Conservation (phyloP, 2,888 invertebrate genomes). For the Cosmia trapezina region DNA sequence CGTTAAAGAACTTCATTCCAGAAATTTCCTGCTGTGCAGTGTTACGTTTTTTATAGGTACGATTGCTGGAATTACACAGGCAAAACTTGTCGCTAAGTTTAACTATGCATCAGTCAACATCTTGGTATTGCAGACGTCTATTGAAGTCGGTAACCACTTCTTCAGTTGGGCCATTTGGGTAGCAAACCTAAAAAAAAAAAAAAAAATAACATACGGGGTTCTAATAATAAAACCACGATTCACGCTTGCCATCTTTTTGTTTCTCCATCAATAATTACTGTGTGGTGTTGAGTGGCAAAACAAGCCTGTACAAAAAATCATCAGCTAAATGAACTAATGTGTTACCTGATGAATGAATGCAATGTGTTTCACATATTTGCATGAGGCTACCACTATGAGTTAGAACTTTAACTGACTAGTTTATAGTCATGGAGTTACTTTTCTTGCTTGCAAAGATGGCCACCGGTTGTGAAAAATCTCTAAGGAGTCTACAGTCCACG, state of each 20-base stretch:
- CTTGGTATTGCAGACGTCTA: no score
- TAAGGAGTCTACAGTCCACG: no score
- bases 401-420: slow-evolving; percentile 20
- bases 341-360: slow-evolving; percentile 57
- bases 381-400: slow-evolving; percentile 24
- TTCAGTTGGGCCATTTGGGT: no score
- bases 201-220: no score
- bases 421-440: not conserved
- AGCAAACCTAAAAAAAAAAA: no score
- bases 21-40: no score
- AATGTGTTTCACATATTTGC: slow-evolving; percentile 51
- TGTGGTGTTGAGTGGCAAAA: slow-evolving; percentile 59
- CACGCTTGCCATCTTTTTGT: slow-evolving; percentile 34
- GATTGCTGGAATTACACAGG: no score
- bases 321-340: slow-evolving; percentile 59
- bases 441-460: not conserved
- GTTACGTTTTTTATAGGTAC: no score
- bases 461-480: not conserved
- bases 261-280: slow-evolving; percentile 34
- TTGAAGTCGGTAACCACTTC: no score
- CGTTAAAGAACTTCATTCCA: no score
- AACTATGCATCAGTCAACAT: no score
- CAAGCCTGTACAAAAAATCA: slow-evolving; percentile 50
- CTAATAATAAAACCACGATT: not conserved
- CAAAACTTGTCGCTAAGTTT: no score